Evolutionary conservation across 2,888 invertebrate genomes (phyloP).

Genomic region (Myopa testacea): DNA sequence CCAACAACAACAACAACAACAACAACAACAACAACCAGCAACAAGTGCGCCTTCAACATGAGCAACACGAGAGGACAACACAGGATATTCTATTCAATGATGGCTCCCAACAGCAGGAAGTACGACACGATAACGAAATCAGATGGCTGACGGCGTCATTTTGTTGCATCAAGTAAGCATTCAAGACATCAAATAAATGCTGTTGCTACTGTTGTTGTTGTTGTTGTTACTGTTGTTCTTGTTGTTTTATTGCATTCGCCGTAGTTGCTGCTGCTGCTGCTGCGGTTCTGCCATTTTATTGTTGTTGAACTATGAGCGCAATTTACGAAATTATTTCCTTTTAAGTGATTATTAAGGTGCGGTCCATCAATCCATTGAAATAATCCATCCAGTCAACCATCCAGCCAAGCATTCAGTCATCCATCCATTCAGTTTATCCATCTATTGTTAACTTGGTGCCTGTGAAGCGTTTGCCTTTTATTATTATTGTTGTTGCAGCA

Average conservation of each 20-base stretch:
- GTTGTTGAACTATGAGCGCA: conserved; percentile 60
- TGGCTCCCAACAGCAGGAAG: conserved; percentile 20
- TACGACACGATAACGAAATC: conserved; percentile 24
- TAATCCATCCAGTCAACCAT: conserved; percentile 49
- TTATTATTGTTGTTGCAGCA: conserved; percentile 13
- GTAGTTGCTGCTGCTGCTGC: conserved; percentile 50
- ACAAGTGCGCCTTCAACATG: conserved; percentile 35
- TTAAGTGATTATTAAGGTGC: conserved; percentile 69
- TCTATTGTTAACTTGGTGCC: neutral
- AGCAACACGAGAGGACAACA: conserved; percentile 34
- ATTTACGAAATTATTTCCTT: conserved; percentile 68
- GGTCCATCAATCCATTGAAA: conserved; percentile 54
- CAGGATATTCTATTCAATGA: conserved; percentile 47
- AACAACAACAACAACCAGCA: conserved; percentile 16
- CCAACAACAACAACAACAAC: conserved; percentile 19
- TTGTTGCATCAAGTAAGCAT: neutral
- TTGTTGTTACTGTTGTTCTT: neutral
- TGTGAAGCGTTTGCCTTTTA: neutral
- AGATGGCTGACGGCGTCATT: conserved; percentile 17
- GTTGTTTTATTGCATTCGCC: no score
- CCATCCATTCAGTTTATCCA: conserved; percentile 34
- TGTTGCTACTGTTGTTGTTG: conserved; percentile 38
- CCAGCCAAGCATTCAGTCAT: conserved; percentile 44
- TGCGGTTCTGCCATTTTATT: conserved; percentile 22
- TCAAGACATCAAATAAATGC: no score